These are phyloP conservation scores for Tragulus kanchil DNA, from an alignment of 2,113 vertebrate genomes.

Conservation along the genomic window DNA sequence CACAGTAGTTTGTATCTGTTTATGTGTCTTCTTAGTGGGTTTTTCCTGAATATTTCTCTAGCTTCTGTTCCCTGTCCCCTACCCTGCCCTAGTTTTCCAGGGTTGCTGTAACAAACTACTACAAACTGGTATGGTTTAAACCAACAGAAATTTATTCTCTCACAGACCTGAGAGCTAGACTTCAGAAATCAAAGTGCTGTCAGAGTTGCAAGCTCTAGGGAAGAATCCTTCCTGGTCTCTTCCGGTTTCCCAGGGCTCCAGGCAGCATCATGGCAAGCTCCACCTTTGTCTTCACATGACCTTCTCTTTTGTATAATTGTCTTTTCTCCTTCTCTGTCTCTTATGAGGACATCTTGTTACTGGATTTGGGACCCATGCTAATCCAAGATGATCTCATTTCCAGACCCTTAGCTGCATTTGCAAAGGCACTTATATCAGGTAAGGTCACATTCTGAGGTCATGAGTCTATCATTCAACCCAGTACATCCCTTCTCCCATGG, in stretches of 20 bases:
- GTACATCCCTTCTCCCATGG: rapidly evolving
- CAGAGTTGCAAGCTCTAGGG: rapidly evolving
- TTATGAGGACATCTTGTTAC: neutral
- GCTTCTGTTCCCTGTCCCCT: rapidly evolving
- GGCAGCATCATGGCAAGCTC: rapidly evolving
- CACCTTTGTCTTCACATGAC: neutral
- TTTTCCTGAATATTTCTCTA: neutral
- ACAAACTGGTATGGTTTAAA: rapidly evolving
- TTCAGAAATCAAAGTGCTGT: neutral
- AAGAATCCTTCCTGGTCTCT: rapidly evolving
- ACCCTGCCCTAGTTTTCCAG: neutral
- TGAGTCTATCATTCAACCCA: too few relatives aligned
- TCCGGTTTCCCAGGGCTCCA: neutral
- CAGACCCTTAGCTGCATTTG: neutral
- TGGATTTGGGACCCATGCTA: neutral
- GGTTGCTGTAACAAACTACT: neutral
- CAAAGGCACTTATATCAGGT: neutral
- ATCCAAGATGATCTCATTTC: neutral
- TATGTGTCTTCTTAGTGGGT: neutral
- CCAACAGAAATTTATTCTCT: neutral
- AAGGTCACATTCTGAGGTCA: neutral
- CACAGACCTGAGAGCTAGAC: neutral
- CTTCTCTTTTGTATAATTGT: neutral
- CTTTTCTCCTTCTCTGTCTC: neutral
- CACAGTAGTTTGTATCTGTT: neutral